phyloP scores from a whole-genome alignment of 2,888 invertebrate genomes.

The Caenorhabditis afra region DNA sequence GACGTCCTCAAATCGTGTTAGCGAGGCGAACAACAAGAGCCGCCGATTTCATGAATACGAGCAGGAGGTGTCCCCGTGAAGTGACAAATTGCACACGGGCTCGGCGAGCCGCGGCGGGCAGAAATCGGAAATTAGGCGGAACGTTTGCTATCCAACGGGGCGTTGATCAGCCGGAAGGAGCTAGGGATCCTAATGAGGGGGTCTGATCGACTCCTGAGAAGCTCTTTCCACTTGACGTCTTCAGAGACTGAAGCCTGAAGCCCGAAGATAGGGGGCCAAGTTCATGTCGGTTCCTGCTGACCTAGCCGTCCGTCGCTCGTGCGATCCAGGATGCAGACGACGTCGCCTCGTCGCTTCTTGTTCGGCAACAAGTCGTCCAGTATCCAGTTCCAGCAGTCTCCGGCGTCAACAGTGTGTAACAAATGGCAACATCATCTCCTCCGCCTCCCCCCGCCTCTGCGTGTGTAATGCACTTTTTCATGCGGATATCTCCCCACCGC shows the following conservation, averaged over 20 bases:
- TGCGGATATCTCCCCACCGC: conserved; percentile 7
- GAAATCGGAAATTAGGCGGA: conserved; percentile 36
- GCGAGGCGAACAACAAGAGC: conserved; percentile 8
- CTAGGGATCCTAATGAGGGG: too few relatives aligned
- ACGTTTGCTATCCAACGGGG: too few relatives aligned
- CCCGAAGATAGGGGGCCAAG: too few relatives aligned
- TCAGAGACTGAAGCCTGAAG: too few relatives aligned
- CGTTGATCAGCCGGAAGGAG: background rate
- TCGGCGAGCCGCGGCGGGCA: conserved; percentile 16
- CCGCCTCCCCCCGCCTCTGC: conserved; percentile 1
- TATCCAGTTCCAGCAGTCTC: conserved; percentile 55
- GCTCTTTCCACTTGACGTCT: too few relatives aligned
- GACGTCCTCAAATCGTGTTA: conserved; percentile 39
- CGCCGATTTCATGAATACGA: conserved; percentile 45
- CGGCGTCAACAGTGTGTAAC: conserved; percentile 27
- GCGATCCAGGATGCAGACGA: conserved; percentile 33
- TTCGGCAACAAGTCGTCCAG: conserved; percentile 33
- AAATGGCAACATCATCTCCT: conserved; percentile 34
- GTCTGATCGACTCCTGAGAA: too few relatives aligned
- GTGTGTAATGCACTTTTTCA: conserved; percentile 54
- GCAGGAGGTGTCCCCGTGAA: background rate
- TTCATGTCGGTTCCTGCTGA: too few relatives aligned
- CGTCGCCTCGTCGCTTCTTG: background rate
- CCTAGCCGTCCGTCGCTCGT: conserved; percentile 8
- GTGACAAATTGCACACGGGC: conserved; percentile 46